Evolutionary conservation across 2,888 invertebrate species (phyloP), one percentile per base, ranked within the genome.

Genomic region (Lathronympha strigana): DNA sequence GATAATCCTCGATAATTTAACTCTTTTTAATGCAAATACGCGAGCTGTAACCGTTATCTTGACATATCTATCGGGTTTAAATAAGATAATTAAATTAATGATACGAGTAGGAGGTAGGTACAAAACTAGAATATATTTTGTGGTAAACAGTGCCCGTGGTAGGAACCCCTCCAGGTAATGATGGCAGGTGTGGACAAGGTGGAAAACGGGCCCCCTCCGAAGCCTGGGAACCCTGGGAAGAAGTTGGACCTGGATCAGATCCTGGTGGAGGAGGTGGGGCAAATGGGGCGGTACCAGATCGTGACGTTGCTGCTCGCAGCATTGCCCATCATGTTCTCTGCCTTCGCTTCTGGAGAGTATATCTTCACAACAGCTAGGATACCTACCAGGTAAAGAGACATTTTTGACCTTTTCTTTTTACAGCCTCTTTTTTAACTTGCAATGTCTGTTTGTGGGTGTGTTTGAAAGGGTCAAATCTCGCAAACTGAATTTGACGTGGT

Each of bases 291-390:
- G 63, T 92, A 90, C 70, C 91, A 92, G 77, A 75, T 90, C 15
- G 57, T 84, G 13, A 87, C 84, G 4, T 72, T 90, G 63, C 73
- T 84, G 1, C 77, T 90, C 31, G 87, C 89, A 0, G 79, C 89
- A 0, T 67, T 91, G 9, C 90, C 90, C 0, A 83, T 89, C 9
- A 88, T 91, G 23, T 90, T 91, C 76, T 86, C 88, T 0, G 91
- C 89, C 0, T 89, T 89, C 60, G 90, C 89, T 0, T 76, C 90
- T 0, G 89, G 90, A 17, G 91, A 91, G 72, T 91, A 90, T 58
- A 88, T 91, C 67, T 91, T 91, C 66, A 90, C 91, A 0, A 88
- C 88, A 0, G 88, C 88, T 6, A 87, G 90, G 66, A 87, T 90
- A 70, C 84, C 83, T 1, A 79, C 84, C 54, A 89, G 91, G 90